Evolutionary conservation across 64 coral and sea anemone species (phyloP), one percentile per base, ranked within the genome.

Genomic region (Stichodactyla helianthus): DNA sequence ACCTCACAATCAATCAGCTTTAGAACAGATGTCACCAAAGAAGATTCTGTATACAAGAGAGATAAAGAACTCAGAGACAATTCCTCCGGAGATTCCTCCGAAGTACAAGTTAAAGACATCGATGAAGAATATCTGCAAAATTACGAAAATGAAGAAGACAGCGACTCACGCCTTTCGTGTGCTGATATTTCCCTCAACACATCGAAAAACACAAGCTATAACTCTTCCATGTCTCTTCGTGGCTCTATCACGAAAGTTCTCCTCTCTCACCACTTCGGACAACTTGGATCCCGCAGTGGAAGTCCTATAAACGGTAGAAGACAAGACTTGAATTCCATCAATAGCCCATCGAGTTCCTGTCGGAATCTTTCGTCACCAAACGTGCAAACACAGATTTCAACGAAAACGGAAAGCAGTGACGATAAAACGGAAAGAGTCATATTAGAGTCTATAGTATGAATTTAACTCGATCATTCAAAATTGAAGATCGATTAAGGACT

Each of bases 211-310:
- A 90, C 89, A 35, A 84, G 35, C 55, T 79, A 53, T 79, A 90
- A 90, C 35, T 79, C 82, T 0, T 51, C 65, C 20, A 90, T 90
- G 89, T 86, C 89, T 20, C 71, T 53, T 10, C 89, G 59, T 54
- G 89, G 89, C 18, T 90, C 89, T 23, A 80, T 85, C 53, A 79
- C 89, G 61, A 90, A 85, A 52, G 68, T 86, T 51, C 71, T 90
- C 10, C n/a, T 90, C 8, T 84, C 83, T 16, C 89, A 84, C 8
- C 88, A 90, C 68, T 59, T 86, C 50, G 56, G 14, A 13, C 2
- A 6, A 14, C 3, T 65, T 22, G 12, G 68, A 4, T 28, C 68
- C 7, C 6, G 68, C 10, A 74, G 68, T 31, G 68, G 23, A 31
- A 74, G n/a, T 74, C 25, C 68, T 2, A 26, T 31, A 27, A 74